These are phyloP conservation scores for Agrochola lychnidis DNA, from an alignment of 2,888 invertebrate species.

Conservation along the genomic window DNA sequence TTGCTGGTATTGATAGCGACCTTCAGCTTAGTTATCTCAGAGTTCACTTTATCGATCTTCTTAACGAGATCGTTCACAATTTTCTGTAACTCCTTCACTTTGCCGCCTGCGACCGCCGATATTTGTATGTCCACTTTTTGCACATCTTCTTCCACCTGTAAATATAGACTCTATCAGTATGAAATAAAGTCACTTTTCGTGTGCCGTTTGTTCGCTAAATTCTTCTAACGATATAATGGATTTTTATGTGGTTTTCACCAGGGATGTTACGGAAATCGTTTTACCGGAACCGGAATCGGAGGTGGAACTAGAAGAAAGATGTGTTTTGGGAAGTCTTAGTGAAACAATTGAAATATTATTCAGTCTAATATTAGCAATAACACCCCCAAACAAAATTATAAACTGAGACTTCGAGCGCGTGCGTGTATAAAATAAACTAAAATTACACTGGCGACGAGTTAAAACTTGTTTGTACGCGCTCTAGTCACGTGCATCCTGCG, in stretches of 20 bases:
- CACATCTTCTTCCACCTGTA: constrained; percentile 91
- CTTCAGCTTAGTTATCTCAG: constrained; percentile 92
- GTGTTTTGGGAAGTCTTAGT: too few relatives aligned
- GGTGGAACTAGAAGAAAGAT: too few relatives aligned
- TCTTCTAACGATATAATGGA: neutral
- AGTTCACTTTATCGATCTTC: constrained; percentile 93
- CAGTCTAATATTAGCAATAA: too few relatives aligned
- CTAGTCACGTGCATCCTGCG: too few relatives aligned
- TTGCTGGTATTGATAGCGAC: constrained; percentile 92
- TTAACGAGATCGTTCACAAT: constrained; percentile 92
- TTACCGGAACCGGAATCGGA: too few relatives aligned
- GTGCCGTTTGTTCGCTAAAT: neutral
- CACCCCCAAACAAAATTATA: too few relatives aligned
- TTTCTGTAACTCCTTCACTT: constrained; percentile 93
- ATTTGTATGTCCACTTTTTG: constrained; percentile 92
- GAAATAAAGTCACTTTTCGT: neutral
- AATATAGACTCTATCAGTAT: neutral
- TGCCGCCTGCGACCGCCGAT: constrained; percentile 92
- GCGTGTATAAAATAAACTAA: too few relatives aligned
- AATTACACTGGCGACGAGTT: too few relatives aligned
- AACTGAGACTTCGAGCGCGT: too few relatives aligned
- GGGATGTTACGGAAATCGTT: too few relatives aligned
- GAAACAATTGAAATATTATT: too few relatives aligned
- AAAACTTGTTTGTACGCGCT: too few relatives aligned
- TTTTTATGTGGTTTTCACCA: neutral